phyloP scores from a whole-genome alignment of 2,113 vertebrate species.

The Oncorhynchus gorbuscha region DNA sequence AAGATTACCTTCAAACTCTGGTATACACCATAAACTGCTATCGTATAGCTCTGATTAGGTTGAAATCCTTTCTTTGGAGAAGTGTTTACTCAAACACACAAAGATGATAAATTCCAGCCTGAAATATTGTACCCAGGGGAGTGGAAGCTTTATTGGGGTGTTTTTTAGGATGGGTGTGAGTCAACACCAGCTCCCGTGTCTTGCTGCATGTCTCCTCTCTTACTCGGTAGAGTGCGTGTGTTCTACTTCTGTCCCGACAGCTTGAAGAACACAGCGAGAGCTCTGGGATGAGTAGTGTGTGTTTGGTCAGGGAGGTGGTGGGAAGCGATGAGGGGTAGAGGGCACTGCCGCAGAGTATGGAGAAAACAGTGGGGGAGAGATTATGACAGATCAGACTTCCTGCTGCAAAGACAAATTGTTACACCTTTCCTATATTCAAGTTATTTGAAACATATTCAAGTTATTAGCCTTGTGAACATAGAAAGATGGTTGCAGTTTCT shows the following conservation, averaged over 20 bases:
- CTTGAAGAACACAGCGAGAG: slow-evolving; percentile 1
- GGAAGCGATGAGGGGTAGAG: neutral
- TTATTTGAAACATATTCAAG: no score
- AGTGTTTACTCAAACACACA: no score
- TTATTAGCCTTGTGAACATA: no score
- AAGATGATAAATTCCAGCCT: no score
- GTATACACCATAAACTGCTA: neutral
- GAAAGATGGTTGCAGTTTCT: no score
- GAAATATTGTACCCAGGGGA: no score
- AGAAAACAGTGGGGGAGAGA: neutral
- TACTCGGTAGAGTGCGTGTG: neutral
- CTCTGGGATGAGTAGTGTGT: neutral
- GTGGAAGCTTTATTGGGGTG: no score
- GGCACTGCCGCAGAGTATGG: neutral
- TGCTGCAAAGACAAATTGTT: no score
- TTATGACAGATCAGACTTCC: no score
- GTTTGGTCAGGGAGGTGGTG: neutral
- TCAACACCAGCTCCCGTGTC: neutral
- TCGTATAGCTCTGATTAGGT: no score
- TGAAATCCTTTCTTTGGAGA: no score
- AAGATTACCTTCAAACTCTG: neutral
- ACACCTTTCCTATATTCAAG: no score
- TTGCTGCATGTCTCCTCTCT: neutral
- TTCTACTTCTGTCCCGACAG: neutral
- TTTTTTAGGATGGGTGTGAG: neutral